Base-by-base conservation (phyloP, 2,888 invertebrate species). In the Ypsolopha sequella region DNA sequence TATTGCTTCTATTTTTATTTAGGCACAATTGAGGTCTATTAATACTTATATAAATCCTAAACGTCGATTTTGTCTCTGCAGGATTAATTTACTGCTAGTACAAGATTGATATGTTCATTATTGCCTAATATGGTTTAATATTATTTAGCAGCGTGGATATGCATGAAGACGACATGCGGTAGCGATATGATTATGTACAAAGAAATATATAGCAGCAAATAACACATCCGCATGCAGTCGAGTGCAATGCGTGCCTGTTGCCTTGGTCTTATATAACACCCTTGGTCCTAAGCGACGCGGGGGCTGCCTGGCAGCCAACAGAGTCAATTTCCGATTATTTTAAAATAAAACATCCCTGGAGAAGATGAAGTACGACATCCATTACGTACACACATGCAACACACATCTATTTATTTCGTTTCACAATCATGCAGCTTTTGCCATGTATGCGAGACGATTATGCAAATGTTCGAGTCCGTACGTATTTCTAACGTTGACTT, bases 371-470 rank as follows among this genome's bases (percentile, higher is more conserved):
- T 81, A 85, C 85, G 86, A 85, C 84, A 84, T 77, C 65, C 73
- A 70, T 65, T 71, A 80, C 76, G 68, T 70, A 85, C 80, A 85
- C 84, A 84, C 84, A 85, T 84, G 82, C 84, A 84, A 85, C 85
- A 86, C 86, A 84, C 81, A 80, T 77, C 81, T 84, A 82, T 73
- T 66, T 72, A 62, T 69, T 73, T 68, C 70, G 70, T 66, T 73
- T 71, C 70, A 85, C 84, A 84, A 76, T 80, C 86, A 86, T 86
- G 86, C 86, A 73, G 69, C 65, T 62, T 63, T 14, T 41, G 41
- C 33, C 47, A 47, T 47, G 47, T 36, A 35, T 14, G 14, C 47
- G 47, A 38, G 34, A 14, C 47, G 36, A 38, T 47, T 47, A 47
- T 36, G 47, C 46, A 34, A 46, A 36, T 46, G 46, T 24, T 34